phyloP scores from a whole-genome alignment of 2,888 invertebrate species.

The Masnerella sp. region DNA sequence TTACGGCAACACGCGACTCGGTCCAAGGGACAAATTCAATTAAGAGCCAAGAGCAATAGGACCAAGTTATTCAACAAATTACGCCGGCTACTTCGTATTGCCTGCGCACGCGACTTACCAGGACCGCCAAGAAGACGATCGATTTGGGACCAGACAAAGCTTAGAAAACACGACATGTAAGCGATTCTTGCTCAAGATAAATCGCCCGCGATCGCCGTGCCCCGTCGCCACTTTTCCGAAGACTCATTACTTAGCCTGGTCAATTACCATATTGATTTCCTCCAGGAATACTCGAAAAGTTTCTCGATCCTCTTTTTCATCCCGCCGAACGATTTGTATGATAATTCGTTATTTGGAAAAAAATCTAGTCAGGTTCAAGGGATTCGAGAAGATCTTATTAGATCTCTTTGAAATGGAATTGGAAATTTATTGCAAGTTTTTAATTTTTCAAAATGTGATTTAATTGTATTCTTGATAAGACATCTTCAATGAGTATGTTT shows the following conservation, averaged over 20 bases:
- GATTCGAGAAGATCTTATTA: too few species aligned
- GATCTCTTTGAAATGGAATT: too few species aligned
- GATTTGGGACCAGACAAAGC: conserved; percentile 25
- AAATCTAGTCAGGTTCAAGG: too few species aligned
- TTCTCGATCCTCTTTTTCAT: background rate
- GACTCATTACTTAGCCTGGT: conserved; percentile 70
- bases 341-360: too few species aligned
- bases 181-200: conserved; percentile 67
- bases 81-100: conserved; percentile 22
- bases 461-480: too few species aligned
- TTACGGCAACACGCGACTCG: conserved; percentile 71
- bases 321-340: conserved; percentile 12
- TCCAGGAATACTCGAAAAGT: conserved; percentile 62
- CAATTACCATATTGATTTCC: conserved; percentile 74
- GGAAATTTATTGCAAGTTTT: too few species aligned
- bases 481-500: too few species aligned
- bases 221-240: conserved; percentile 59
- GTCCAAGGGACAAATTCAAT: conserved; percentile 75
- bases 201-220: conserved; percentile 61
- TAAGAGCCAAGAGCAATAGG: conserved; percentile 71
- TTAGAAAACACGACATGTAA: conserved; percentile 60
- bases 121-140: conserved; percentile 7
- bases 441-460: too few species aligned
- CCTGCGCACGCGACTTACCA: background rate
- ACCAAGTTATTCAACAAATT: conserved; percentile 60